Evolutionary conservation across 1,140 invertebrate genomes (phyloP), one percentile per base, ranked within the genome.

Genomic region (Drosophila santomea): DNA sequence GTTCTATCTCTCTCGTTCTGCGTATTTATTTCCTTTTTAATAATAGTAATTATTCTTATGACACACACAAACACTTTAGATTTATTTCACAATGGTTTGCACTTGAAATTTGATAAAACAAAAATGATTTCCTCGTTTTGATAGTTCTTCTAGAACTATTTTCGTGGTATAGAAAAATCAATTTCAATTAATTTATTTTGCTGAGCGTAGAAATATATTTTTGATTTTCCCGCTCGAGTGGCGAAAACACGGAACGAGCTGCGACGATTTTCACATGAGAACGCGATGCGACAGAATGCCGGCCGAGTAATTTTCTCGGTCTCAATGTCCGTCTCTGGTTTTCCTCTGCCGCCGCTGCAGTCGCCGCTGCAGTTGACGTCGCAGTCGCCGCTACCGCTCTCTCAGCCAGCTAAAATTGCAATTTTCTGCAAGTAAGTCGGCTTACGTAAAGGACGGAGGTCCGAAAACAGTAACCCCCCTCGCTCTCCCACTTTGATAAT

Each of bases 251-350:
- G 55, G 56, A 61, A 64, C 78, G 74, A 74, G 54, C 64, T 39
- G 57, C 75, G 59, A 88, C 79, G 82, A 79, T 88, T 90, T 83
- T 67, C 71, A 78, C 88, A 75, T 76, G 88, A 75, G 88, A 91
- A 91, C 88, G 83, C 88, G 88, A 83, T 78, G 74, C 66, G 71
- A 91, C 60, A 80, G 88, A 91, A 91, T 91, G 88, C 88, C 88
- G 88, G 76, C 68, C 77, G 66, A 80, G 72, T 58, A 56, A 71
- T 71, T 71, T 74, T 23, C 61, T 58, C 62, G 62, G 62, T 75
- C 62, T 74, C 72, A 58, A 68, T 72, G 55, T 79, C 78, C 67
- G 74, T 45, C 80, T 69, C 63, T 60, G 71, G 56, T 64, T 67
- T 35, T 68, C 60, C 83, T 45, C 63, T 51, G 79, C 23, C 55